Evolutionary conservation across 2,113 vertebrate genomes (phyloP).

Genomic region (Leucopsar rothschildi): DNA sequence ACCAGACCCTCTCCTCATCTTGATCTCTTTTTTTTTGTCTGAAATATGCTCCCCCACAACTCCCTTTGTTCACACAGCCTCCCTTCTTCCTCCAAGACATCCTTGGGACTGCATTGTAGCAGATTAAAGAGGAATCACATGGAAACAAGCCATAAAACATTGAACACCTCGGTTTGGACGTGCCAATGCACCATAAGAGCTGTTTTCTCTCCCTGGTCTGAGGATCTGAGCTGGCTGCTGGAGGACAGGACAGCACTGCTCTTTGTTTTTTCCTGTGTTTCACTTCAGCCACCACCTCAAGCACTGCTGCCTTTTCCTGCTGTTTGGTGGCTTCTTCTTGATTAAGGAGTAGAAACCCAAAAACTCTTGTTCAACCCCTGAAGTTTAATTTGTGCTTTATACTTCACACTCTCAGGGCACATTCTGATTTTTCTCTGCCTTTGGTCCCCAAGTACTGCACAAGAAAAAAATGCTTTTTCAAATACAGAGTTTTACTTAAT

Average conservation of each 20-base stretch:
- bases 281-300: neutral
- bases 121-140: neutral
- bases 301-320: neutral
- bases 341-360: neutral
- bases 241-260: neutral
- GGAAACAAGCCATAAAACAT: neutral
- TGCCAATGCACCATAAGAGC: neutral
- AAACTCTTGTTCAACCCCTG: neutral
- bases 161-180: neutral
- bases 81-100: neutral
- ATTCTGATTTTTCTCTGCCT: neutral
- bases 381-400: neutral
- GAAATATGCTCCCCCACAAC: neutral
- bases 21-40: neutral
- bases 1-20: neutral
- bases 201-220: neutral
- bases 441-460: neutral
- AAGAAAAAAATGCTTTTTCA: neutral
- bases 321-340: neutral
- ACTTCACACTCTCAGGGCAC: neutral
- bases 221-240: neutral
- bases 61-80: neutral
- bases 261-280: neutral
- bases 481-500: neutral
- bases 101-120: fast-evolving